Evolutionary conservation across 2,113 vertebrate genomes (phyloP).

Genomic region (Pelecanus crispus): DNA sequence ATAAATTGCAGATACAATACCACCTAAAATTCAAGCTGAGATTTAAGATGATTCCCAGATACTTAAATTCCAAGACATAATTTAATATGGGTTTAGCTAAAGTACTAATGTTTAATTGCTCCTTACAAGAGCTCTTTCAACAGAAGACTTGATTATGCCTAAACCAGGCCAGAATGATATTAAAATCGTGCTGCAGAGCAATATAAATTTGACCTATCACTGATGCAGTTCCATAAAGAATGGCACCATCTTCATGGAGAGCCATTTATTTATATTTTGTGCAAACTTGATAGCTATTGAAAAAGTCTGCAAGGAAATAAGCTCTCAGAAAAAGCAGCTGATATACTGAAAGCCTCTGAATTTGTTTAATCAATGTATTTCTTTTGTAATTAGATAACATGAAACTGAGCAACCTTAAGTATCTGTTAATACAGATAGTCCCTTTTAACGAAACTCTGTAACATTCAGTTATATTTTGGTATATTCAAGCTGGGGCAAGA

Average conservation of each 20-base stretch:
- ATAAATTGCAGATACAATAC: conserved; percentile 31
- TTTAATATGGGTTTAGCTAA: conserved; percentile 51
- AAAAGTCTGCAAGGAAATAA: conserved; percentile 27
- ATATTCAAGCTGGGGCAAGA: neutral
- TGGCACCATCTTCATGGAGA: neutral
- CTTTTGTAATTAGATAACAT: neutral
- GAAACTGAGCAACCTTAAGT: neutral
- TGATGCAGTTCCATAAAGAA: conserved; percentile 30
- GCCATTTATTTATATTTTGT: conserved; percentile 33
- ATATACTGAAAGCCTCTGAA: neutral
- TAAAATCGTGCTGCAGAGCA: conserved; percentile 56
- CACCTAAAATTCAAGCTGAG: conserved; percentile 44
- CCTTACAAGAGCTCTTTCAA: conserved; percentile 53
- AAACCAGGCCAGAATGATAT: conserved; percentile 45
- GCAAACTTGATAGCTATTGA: conserved; percentile 16
- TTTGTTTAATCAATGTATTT: neutral
- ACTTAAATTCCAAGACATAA: conserved; percentile 63
- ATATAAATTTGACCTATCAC: conserved; percentile 59
- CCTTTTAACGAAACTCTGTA: neutral
- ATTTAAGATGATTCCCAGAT: conserved; percentile 62
- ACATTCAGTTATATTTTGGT: neutral
- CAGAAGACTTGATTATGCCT: conserved; percentile 56
- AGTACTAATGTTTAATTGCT: conserved; percentile 56
- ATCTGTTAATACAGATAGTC: neutral
- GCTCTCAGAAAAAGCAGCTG: neutral